A percentile compares a stretch with the other conserved stretches of the same genome.
These are phyloP conservation scores for Hypomesus transpacificus DNA, from an alignment of 2,113 vertebrate species.

Conservation along the genomic window DNA sequence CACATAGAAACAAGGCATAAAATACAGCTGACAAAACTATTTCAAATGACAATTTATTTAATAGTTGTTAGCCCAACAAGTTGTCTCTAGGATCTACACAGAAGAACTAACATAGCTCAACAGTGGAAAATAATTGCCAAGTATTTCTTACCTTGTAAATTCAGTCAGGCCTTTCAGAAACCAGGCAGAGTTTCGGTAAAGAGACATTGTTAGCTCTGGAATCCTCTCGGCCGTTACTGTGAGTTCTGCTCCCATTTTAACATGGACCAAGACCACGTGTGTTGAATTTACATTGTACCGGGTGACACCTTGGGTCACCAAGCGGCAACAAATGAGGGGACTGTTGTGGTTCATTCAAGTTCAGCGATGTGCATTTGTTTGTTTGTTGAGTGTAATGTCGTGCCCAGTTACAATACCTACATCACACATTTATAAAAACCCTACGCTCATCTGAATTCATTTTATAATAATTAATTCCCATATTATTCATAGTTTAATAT, in stretches of 20 bases:
- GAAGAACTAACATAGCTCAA: neutral
- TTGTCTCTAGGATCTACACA: too few species aligned
- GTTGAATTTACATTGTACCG: slow-evolving; percentile 1
- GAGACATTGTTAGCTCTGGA: slow-evolving; percentile 64
- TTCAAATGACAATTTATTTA: too few species aligned
- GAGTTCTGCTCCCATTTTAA: slow-evolving; percentile 44
- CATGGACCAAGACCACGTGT: slow-evolving; percentile 50
- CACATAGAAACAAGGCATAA: too few species aligned
- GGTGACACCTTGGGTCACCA: slow-evolving; percentile 28
- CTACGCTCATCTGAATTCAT: too few species aligned
- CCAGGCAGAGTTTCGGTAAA: slow-evolving; percentile 77
- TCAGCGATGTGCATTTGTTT: neutral
- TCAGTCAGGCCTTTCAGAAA: slow-evolving; percentile 73
- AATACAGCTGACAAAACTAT: too few species aligned
- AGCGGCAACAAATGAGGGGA: slow-evolving; percentile 17
- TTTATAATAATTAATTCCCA: too few species aligned
- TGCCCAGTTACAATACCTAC: too few species aligned
- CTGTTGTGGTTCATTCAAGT: neutral
- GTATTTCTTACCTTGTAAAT: slow-evolving; percentile 70
- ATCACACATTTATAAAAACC: too few species aligned
- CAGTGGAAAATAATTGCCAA: neutral
- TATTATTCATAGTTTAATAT: too few species aligned
- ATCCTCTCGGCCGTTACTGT: slow-evolving; percentile 37
- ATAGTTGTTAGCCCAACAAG: too few species aligned
- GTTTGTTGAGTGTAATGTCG: too few species aligned